These are phyloP conservation scores for Tursiops truncatus DNA, from an alignment of 2,113 vertebrate genomes.

Conservation along the genomic window DNA sequence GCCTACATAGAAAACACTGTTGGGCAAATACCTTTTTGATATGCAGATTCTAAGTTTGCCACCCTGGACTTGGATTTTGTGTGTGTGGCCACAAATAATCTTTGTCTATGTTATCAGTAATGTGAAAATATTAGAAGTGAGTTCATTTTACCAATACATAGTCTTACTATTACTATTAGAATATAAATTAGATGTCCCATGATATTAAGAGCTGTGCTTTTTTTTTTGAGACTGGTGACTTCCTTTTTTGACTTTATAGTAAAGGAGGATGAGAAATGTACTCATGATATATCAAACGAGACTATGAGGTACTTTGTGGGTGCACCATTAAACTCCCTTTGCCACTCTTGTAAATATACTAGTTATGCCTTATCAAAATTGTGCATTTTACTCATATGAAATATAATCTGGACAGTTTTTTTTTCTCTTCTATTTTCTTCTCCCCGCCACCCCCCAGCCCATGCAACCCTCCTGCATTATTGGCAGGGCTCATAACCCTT, in stretches of 20 bases:
- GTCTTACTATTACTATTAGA: background rate
- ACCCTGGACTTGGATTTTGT: background rate
- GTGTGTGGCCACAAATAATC: background rate
- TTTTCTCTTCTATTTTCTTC: background rate
- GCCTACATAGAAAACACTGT: background rate
- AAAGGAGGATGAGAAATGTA: background rate
- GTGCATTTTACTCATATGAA: slow-evolving; percentile 5
- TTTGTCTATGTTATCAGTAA: slow-evolving; percentile 7
- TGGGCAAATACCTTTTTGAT: slow-evolving; percentile 17
- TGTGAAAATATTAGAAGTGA: slow-evolving; percentile 38
- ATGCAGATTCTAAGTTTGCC: background rate
- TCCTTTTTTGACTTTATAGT: slow-evolving; percentile 23
- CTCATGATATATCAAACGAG: background rate
- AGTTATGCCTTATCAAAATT: background rate
- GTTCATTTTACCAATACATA: slow-evolving; percentile 12
- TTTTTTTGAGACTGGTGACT: background rate
- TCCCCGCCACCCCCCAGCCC: background rate
- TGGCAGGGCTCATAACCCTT: background rate
- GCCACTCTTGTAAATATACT: background rate
- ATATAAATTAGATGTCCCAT: background rate
- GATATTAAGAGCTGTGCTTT: background rate
- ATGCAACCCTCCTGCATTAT: background rate
- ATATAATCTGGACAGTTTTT: background rate
- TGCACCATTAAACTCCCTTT: background rate
- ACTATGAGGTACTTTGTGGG: background rate